Evolutionary conservation across 1,140 invertebrate genomes (phyloP), one percentile per base, ranked within the genome.

Genomic region (Lepidurus apus): DNA sequence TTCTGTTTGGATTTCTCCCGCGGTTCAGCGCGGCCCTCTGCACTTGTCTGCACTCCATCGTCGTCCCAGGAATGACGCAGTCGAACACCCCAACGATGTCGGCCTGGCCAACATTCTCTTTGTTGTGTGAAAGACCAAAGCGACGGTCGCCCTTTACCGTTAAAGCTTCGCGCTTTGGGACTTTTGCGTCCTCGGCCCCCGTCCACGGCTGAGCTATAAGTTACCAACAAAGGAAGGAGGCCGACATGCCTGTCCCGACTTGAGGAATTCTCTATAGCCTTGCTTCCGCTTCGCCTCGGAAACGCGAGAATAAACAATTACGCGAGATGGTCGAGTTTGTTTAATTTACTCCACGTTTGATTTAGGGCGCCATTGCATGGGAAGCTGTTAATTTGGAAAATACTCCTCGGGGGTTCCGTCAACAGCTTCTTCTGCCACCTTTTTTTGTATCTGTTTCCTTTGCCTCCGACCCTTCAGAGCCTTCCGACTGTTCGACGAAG

Each of bases 41-140:
- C 53, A 65, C 53, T 65, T 17, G 53, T 65, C 53, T 17, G 17
- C 53, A 65, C 53, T 65, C 53, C 21, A 65, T 65, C 53, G 53
- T 65, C 53, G 13, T 65, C 13, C 5, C 53, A 13, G 6, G 53
- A 65, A 65, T 65, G 53, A 65, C 13, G 7, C 53, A 7, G 17
- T 5, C 17, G 17, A 3, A 65, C 13, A 21, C 17, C 17, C 17
- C 53, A 21, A 65, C 53, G 9, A 65, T 65, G 17, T 65, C 34
- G 53, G 17, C 53, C 53, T 9, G 6, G 17, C n/a, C 53, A 65
- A 65, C 53, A 5, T 21, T 21, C 53, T 47, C 45, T 17, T 34
- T 34, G 34, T 34, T 34, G 34, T 34, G 34, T 34, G 2, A 34
- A 34, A 34, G 34, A 34, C 34, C 34, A 34, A 34, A 34, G 34